A percentile compares a stretch with the other conserved stretches of the same genome.
Conservation (phyloP, 2,113 vertebrate genomes). For the Cariama cristata region DNA sequence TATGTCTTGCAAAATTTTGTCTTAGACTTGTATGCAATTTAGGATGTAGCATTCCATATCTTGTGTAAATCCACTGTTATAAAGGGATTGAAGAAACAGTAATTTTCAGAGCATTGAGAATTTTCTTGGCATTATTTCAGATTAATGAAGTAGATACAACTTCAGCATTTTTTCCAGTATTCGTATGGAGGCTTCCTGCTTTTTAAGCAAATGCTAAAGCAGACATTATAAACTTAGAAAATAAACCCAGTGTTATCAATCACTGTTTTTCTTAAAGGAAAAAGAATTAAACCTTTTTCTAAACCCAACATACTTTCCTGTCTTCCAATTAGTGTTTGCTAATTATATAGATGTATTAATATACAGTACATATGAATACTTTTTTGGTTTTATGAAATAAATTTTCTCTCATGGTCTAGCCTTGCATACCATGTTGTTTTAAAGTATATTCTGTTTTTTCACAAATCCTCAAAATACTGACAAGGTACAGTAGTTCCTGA, state of each 20-base stretch:
- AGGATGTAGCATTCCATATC: neutral
- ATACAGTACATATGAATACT: rapidly evolving
- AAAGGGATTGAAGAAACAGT: neutral
- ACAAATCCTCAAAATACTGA: neutral
- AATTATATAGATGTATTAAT: neutral
- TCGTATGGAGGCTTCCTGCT: neutral
- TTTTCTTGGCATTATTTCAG: neutral
- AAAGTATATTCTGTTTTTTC: neutral
- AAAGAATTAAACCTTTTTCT: neutral
- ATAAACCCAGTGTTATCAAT: neutral
- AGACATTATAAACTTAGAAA: neutral
- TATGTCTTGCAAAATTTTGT: neutral
- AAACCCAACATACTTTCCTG: neutral
- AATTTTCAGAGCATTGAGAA: neutral
- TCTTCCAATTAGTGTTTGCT: neutral
- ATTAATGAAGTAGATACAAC: neutral
- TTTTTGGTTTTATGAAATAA: neutral
- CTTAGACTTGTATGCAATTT: neutral
- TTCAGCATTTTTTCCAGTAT: neutral
- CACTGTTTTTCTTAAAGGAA: neutral
- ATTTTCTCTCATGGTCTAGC: neutral
- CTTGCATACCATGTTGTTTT: neutral
- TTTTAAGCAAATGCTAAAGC: neutral
- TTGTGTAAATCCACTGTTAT: neutral
- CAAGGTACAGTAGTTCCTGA: neutral